These are phyloP conservation scores for Hassar affinis DNA, from an alignment of 2,113 vertebrate species.

Conservation along the genomic window DNA sequence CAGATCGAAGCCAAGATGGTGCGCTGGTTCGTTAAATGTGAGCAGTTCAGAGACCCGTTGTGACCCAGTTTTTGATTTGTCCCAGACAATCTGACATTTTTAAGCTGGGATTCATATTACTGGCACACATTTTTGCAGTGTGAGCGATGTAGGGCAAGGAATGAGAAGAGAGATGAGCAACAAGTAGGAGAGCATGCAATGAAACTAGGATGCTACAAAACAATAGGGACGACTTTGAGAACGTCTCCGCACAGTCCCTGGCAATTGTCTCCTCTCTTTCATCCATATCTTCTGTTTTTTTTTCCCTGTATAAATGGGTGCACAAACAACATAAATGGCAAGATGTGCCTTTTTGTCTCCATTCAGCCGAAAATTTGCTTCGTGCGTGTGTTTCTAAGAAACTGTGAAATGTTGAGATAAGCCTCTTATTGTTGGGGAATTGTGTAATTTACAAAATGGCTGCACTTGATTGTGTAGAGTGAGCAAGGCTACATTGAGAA, in stretches of 20 bases:
- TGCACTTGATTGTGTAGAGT: neutral
- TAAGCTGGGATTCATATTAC: neutral
- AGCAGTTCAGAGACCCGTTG: neutral
- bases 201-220: neutral
- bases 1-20: neutral
- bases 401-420: constrained; percentile 13
- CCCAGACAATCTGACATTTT: constrained; percentile 1
- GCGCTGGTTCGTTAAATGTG: neutral
- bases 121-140: neutral
- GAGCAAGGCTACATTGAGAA: neutral
- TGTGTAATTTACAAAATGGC: neutral
- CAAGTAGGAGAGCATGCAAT: neutral
- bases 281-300: neutral
- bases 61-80: constrained; percentile 4
- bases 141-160: constrained; percentile 1
- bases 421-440: constrained; percentile 1
- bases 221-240: constrained; percentile 1
- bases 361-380: neutral
- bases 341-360: neutral
- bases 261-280: neutral
- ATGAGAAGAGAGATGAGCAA: neutral
- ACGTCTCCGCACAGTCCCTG: neutral
- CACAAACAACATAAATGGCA: constrained; percentile 23
- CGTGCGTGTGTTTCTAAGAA: constrained; percentile 5
- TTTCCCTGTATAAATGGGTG: constrained; percentile 4